Evolutionary conservation across 2,888 invertebrate genomes (phyloP), one percentile per base, ranked within the genome.

Genomic region (Thereva unica): DNA sequence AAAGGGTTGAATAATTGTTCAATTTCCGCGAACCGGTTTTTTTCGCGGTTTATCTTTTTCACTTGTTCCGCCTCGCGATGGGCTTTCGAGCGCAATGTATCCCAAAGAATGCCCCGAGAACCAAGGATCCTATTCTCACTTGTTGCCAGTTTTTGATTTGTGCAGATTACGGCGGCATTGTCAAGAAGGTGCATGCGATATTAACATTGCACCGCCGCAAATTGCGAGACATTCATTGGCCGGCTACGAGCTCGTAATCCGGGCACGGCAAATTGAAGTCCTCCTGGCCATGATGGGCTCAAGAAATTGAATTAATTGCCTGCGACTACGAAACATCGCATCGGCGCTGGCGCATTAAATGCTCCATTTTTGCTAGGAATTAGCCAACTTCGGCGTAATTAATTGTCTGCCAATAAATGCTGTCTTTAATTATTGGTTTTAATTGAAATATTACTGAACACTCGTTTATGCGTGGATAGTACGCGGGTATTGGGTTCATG

Each of bases 1-100:
- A 35, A 10, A 64, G 67, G 59, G 53, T 69, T 69, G 69, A 69
- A 63, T 69, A 69, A 69, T 69, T 69, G 69, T 69, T 69, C 67
- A 69, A 69, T 69, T 69, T 69, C 65, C 67, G 49, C 52, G 53
- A 65, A 67, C 66, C 63, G 66, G 64, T 68, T 65, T 41, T 38
- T 59, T 7, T 45, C 47, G 6, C 57, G 35, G 34, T 59, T 59
- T 59, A 59, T 59, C 59, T 59, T 59, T 34, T 40, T 45, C 38
- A 6, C 12, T 38, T 37, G 37, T 55, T 40, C 9, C 44, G n/a
- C 23, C 23, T 5, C 9, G 47, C 10, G 47, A 12, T 47, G n/a
- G 7, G 9, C 44, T 56, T 23, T 6, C 23, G 34, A 42, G 12
- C 8, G 4, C 23, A 23, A 23, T 23, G 23, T 23, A 23, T 23